Percentiles rank a stretch among this genome's conserved stretches.
phyloP scores from a whole-genome alignment of 2,888 invertebrate species.

The Ophion costatus region DNA sequence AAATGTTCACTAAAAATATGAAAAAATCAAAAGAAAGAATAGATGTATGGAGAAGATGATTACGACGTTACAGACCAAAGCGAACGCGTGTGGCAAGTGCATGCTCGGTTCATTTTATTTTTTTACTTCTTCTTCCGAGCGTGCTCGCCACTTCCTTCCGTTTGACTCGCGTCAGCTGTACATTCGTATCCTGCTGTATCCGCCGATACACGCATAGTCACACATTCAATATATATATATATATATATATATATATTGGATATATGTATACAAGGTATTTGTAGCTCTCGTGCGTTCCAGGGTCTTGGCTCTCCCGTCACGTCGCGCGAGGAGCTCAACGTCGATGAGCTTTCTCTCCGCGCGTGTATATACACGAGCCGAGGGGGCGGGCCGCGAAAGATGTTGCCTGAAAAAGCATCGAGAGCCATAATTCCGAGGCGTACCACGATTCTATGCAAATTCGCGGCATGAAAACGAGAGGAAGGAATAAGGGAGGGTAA shows the following conservation, averaged over 20 bases:
- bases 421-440: slow-evolving; percentile 30
- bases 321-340: slow-evolving; percentile 47
- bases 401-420: slow-evolving; percentile 23
- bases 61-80: neutral
- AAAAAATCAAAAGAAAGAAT: neutral
- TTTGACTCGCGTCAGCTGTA: slow-evolving; percentile 32
- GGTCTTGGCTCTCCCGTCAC: slow-evolving; percentile 65
- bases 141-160: slow-evolving; percentile 54
- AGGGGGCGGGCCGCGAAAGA: slow-evolving; percentile 1
- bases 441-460: slow-evolving; percentile 29
- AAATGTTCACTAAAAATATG: too few species aligned
- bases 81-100: slow-evolving; percentile 31
- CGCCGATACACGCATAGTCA: slow-evolving; percentile 13
- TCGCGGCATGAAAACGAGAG: neutral
- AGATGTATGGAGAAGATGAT: neutral
- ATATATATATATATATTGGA: slow-evolving; percentile 57
- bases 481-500: neutral
- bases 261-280: slow-evolving; percentile 12
- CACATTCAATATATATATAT: slow-evolving; percentile 11
- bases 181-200: slow-evolving; percentile 41
- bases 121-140: slow-evolving; percentile 1
- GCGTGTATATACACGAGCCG: slow-evolving; percentile 29
- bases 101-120: neutral
- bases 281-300: slow-evolving; percentile 30
- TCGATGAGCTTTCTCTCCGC: slow-evolving; percentile 64